Conservation (phyloP, 2,113 vertebrate genomes). For the Grallaria varia region DNA sequence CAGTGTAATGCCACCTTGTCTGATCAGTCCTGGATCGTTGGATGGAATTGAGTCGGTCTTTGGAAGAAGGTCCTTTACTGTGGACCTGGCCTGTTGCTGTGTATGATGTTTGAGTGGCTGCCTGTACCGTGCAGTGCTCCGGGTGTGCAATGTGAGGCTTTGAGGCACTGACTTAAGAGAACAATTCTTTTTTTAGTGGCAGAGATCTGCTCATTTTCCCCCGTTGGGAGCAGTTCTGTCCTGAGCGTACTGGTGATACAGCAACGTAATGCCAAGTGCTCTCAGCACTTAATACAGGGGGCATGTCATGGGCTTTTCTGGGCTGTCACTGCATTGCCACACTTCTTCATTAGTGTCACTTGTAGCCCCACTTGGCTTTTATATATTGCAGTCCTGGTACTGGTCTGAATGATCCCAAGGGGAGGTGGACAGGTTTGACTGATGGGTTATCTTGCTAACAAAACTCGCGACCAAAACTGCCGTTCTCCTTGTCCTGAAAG, state of each 20-base stretch:
- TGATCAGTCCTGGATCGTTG: background rate
- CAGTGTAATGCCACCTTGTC: background rate
- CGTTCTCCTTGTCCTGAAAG: background rate
- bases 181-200: background rate
- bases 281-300: background rate
- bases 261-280: background rate
- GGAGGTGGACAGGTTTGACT: background rate
- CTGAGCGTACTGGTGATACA: background rate
- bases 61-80: background rate
- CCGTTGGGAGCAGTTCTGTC: background rate
- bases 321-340: background rate
- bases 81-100: background rate
- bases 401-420: background rate
- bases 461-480: background rate
- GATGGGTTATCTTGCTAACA: background rate
- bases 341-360: background rate
- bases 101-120: background rate
- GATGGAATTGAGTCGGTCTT: background rate
- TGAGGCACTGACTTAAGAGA: background rate
- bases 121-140: background rate
- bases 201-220: background rate
- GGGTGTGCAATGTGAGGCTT: background rate
- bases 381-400: background rate
- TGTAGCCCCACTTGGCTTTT: background rate
- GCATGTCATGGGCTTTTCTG: background rate